A percentile compares a stretch with the other conserved stretches of the same genome.
Conservation (phyloP, 2,888 invertebrate genomes). For the Mythimna vitellina region DNA sequence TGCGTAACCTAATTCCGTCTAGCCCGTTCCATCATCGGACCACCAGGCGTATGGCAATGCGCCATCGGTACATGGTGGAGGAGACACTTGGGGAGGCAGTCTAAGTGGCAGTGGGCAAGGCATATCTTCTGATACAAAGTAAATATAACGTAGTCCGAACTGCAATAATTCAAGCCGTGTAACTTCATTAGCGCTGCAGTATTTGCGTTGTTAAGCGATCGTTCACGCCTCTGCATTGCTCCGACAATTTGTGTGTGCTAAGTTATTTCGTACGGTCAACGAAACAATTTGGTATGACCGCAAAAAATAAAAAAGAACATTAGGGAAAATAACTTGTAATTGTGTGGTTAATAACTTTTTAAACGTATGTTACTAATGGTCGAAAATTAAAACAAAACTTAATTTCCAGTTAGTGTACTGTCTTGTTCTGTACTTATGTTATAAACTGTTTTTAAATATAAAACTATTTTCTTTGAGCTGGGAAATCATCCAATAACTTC, state of each 20-base stretch:
- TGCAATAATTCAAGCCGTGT: conserved; percentile 18
- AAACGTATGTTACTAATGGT: background rate
- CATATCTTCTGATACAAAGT: background rate
- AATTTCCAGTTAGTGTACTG: background rate
- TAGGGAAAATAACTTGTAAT: background rate
- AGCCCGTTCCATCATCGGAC: no score
- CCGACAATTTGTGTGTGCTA: conserved; percentile 14
- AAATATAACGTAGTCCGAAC: background rate
- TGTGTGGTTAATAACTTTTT: background rate
- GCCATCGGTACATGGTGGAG: no score
- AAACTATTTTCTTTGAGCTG: no score
- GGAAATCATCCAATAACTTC: no score
- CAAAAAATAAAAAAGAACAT: background rate
- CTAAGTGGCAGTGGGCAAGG: no score
- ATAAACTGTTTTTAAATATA: no score
- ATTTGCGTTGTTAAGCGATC: conserved; percentile 21
- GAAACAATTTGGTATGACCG: background rate
- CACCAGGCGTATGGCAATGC: no score
- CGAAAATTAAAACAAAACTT: background rate
- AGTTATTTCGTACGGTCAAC: conserved; percentile 6
- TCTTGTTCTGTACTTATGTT: background rate
- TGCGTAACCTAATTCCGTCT: no score
- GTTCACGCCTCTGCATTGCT: conserved; percentile 35
- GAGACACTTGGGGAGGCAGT: no score
- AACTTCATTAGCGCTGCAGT: conserved; percentile 29